Base-by-base conservation (phyloP, 2,888 invertebrate genomes). In the Drosophila recens region DNA sequence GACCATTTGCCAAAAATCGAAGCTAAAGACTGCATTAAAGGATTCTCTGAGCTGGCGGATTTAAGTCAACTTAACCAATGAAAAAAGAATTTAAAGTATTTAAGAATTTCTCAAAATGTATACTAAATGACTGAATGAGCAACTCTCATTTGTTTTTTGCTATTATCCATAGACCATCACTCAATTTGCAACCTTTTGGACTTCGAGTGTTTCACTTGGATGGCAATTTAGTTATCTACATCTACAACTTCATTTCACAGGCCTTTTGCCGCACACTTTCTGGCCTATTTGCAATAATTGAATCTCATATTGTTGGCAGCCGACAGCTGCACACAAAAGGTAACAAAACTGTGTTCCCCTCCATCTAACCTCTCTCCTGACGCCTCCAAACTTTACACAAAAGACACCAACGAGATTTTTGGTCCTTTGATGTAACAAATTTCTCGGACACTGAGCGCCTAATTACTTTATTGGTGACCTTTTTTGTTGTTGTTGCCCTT, bases 381-480 rank as follows among this genome's bases (percentile, higher is more conserved):
- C 42, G 3, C 40, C 27, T 13, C 3, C 17, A 10, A 72, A 68
- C 66, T 56, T 73, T 59, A 56, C 40, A 80, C 86, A 84, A 86
- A 78, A 78, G 72, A 62, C 63, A 62, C 46, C 51, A 53, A 27
- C 40, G 53, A 64, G 57, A 30, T 63, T 61, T 72, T 53, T 48
- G 52, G 72, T 68, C 85, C 80, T 89, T 86, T 86, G 85, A 86
- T 87, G 89, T 89, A 73, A 67, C 87, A 87, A 84, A 87, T 89
- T 86, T 86, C 79, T 86, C 87, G 86, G 86, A 89, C 89, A 86
- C 80, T 87, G 85, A 86, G 88, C 89, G 82, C 78, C 89, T 86
- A 86, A 86, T 86, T 86, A 89, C 89, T 86, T 86, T 85, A 86
- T 89, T 86, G 86, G 86, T 78, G 89, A 82, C 89, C 89, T 75